Percentiles rank a stretch among this genome's conserved stretches.
Conservation (phyloP, 2,113 vertebrate species). For the Mus musculus region GRCm39 chr6:111715501-111716000, state of each 20-base stretch:
- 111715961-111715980: not conserved
- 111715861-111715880: not conserved
- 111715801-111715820: not conserved
- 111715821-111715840: not conserved
- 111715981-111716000: not conserved
- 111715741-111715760: not conserved
- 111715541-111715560: not conserved
- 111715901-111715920: not conserved
- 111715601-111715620: not conserved
- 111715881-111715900: not conserved
- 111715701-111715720: not conserved
- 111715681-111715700: not conserved
- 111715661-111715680: not conserved
- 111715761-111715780: not conserved
- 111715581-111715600: not conserved
- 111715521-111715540: not conserved
- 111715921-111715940: not conserved
- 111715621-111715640: not conserved
- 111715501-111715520: not conserved
- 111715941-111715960: not conserved
- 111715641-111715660: not conserved
- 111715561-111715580: not conserved
- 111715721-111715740: fast-evolving
- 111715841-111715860: not conserved
- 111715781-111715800: not conserved